Base-by-base conservation (phyloP, 2,888 invertebrate genomes). In the Synanthedon tipuliformis region DNA sequence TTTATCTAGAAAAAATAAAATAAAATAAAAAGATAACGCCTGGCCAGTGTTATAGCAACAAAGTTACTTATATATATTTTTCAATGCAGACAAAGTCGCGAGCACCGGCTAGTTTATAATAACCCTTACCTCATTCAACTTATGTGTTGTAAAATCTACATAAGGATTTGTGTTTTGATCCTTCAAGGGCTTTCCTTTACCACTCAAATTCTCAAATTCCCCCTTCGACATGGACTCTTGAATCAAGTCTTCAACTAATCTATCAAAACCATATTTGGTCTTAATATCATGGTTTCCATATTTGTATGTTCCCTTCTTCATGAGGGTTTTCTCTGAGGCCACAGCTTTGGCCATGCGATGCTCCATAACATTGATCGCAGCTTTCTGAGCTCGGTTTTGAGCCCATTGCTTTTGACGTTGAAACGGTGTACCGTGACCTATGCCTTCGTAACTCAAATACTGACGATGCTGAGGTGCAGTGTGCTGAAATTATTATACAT, bases 151-250 rank as follows among this genome's bases (percentile, higher is more conserved):
- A 69, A 93, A 93, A 80, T 97, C 97, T 8, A 96, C 91, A 76
- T 95, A 94, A 0, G 96, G 96, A 85, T 95, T 96, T 62, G 88
- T 88, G 58, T 90, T 90, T 58, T 91, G 89, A 51, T 89, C 79
- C 50, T 89, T 85, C 54, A 97, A 79, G 0, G 96, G 96, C 73
- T 96, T 95, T 11, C 97, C 97, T 59, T 88, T 89, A 0, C 96
- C 95, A 34, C 90, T 88, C 4, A 97, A 81, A 76, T 97, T 95
- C 61, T 92, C 92, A 77, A 97, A 97, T 67, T 97, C 95, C 0
- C 97, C 97, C 74, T 92, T 93, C 0, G 92, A 92, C 91, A 97
- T 96, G 0, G 96, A 93, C 70, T 96, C 95, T 65, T 95, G 95
- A 59, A 97, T 97, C 56, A 96, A 86, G 87, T 97, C 97, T 75